A percentile compares a stretch with the other conserved stretches of the same genome.
Conservation (phyloP, 2,888 invertebrate species). For the Bruchidius siliquastri region DNA sequence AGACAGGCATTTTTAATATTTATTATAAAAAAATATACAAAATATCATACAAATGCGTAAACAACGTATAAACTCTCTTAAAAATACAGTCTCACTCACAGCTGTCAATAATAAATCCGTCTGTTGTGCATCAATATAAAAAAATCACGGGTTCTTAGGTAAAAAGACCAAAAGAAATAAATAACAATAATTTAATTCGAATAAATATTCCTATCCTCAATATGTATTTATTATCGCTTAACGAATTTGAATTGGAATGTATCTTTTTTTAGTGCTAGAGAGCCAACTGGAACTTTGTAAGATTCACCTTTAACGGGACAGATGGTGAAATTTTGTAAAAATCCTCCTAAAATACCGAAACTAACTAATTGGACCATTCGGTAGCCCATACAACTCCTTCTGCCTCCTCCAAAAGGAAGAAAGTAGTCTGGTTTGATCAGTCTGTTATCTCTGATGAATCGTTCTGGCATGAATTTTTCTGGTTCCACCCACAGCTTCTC, state of each 20-base stretch:
- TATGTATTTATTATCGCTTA: neutral
- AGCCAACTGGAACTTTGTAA: slow-evolving; percentile 54
- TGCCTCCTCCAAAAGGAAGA: slow-evolving; percentile 62
- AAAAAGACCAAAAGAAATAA: neutral
- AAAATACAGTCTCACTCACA: neutral
- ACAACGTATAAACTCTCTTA: neutral
- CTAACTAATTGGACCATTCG: slow-evolving; percentile 60
- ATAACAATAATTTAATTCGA: neutral
- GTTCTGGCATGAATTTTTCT: slow-evolving; percentile 55
- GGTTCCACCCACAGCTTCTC: slow-evolving; percentile 58
- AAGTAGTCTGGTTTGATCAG: slow-evolving; percentile 61
- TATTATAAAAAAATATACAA: neutral
- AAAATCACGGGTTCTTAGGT: neutral
- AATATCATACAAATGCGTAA: neutral
- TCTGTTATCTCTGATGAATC: slow-evolving; percentile 55
- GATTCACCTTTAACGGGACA: slow-evolving; percentile 45
- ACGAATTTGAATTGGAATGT: slow-evolving; percentile 51
- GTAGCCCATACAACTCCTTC: slow-evolving; percentile 65
- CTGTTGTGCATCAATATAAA: neutral
- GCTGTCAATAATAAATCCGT: neutral
- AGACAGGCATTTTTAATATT: neutral
- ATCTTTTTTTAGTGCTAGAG: slow-evolving; percentile 51
- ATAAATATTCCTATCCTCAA: neutral
- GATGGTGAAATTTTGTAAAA: slow-evolving; percentile 54
- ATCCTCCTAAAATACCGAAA: slow-evolving; percentile 52